These are phyloP conservation scores for Galago senegalensis DNA, from an alignment of 2,797 vertebrate species.

Conservation along the genomic window DNA sequence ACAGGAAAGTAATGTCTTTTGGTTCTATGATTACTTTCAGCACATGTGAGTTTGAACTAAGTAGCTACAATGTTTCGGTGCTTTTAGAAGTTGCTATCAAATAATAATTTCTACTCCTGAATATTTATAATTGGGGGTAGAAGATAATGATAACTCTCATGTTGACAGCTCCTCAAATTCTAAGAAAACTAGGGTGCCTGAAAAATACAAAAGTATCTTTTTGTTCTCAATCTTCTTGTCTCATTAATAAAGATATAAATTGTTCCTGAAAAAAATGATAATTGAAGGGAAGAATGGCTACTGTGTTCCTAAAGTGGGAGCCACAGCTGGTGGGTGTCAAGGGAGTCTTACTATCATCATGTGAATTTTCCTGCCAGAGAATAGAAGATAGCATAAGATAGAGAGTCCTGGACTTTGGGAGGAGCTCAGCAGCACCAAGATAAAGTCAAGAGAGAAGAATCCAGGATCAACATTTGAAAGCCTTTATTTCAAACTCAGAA, in stretches of 20 bases:
- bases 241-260: constrained; percentile 61
- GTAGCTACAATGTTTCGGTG: neutral
- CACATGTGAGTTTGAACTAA: neutral
- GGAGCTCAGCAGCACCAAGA: neutral
- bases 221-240: neutral
- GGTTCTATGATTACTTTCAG: neutral
- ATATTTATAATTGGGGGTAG: constrained; percentile 38
- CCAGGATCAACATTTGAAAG: neutral
- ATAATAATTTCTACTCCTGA: constrained; percentile 56
- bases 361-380: neutral
- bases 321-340: too few species aligned
- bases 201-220: constrained; percentile 25
- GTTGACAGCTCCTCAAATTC: constrained; percentile 41
- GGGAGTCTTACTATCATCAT: neutral
- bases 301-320: neutral
- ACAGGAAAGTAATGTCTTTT: neutral
- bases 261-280: constrained; percentile 12
- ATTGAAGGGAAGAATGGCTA: neutral
- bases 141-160: neutral
- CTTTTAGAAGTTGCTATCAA: constrained; percentile 29
- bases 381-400: rapidly evolving
- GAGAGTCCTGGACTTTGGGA: neutral
- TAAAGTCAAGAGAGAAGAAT: neutral
- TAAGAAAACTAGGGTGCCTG: constrained; percentile 14
- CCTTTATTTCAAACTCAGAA: constrained; percentile 10